Evolutionary conservation across 2,113 vertebrate species (phyloP).

Genomic region (Pedionomus torquatus): DNA sequence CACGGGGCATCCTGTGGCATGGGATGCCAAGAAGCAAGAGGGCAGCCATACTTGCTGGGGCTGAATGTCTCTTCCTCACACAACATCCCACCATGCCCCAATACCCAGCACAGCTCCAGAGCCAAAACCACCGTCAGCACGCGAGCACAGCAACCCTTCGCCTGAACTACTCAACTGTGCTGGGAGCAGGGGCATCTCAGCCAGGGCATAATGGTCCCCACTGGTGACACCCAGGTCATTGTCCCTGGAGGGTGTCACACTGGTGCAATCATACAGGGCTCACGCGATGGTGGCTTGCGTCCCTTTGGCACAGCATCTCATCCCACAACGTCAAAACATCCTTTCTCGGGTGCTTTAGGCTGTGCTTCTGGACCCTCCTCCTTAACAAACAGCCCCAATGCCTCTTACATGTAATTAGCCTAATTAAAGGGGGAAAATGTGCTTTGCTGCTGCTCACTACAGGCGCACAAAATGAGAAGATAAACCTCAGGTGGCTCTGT

Average conservation of each 20-base stretch:
- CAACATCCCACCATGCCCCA: rapidly evolving
- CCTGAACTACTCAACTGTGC: background rate
- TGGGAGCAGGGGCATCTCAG: background rate
- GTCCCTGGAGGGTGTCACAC: background rate
- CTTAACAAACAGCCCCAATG: background rate
- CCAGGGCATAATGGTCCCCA: background rate
- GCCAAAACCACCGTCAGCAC: background rate
- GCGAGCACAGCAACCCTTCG: background rate
- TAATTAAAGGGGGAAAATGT: background rate
- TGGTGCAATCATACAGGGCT: rapidly evolving
- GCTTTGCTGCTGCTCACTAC: background rate
- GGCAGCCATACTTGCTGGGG: background rate
- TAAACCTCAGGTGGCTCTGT: background rate
- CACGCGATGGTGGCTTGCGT: rapidly evolving
- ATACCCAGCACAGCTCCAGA: background rate
- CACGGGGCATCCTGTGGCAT: rapidly evolving
- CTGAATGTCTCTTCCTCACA: background rate
- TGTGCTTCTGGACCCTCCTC: background rate
- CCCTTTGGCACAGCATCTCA: background rate
- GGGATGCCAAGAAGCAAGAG: background rate
- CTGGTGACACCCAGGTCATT: background rate
- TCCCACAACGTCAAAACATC: rapidly evolving
- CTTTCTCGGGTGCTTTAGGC: background rate
- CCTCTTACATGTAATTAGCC: background rate
- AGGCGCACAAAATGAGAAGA: background rate